Evolutionary conservation across 2,113 vertebrate genomes (phyloP), one percentile per base, ranked within the genome.

Genomic region (Chionomys nivalis): DNA sequence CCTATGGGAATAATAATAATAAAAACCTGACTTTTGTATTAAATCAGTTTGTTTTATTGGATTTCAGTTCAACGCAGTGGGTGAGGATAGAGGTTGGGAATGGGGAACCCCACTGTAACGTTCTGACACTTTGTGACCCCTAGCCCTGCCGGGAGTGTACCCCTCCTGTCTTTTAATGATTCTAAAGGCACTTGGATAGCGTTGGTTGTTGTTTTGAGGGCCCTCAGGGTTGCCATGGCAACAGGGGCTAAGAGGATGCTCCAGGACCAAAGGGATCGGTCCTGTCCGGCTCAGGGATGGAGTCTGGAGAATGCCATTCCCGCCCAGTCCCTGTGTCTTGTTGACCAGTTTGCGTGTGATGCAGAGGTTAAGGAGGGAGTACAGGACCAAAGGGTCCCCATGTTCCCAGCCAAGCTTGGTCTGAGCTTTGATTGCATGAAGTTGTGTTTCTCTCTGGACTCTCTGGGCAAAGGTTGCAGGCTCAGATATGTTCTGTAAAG

Each of bases 111-210:
- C 52, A 14, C 4, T 73, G 52, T 73, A 2, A 13, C 33, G 13
- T 2, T 7, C 49, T 1, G 68, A 66, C 0, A 4, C 66, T 61
- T 76, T 85, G 11, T 14, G 5, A 33, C 55, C 42, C 61, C 63
- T 39, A 36, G 42, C 10, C 31, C 77, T 14, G 66, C 88, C 0
- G 0, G 72, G n/a, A 83, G 58, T 0, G n/a, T 1, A 1, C 63
- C 70, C 78, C 55, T 73, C 87, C 49, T 5, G 2, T 85, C 87
- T 70, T 17, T 90, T 8, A 73, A 85, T 81, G 90, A 86, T 24
- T 85, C 95, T 97, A 85, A 98, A 98, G 97, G 97, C 97, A 98
- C 97, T 98, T 96, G 93, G 96, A 96, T 97, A 86, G 93, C 39
- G 0, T 87, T 70, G 44, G 85, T 88, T 13, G 70, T 70, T 93